These are phyloP conservation scores for Gallinago paraguaiae DNA, from an alignment of 2,113 vertebrate species.

Conservation along the genomic window DNA sequence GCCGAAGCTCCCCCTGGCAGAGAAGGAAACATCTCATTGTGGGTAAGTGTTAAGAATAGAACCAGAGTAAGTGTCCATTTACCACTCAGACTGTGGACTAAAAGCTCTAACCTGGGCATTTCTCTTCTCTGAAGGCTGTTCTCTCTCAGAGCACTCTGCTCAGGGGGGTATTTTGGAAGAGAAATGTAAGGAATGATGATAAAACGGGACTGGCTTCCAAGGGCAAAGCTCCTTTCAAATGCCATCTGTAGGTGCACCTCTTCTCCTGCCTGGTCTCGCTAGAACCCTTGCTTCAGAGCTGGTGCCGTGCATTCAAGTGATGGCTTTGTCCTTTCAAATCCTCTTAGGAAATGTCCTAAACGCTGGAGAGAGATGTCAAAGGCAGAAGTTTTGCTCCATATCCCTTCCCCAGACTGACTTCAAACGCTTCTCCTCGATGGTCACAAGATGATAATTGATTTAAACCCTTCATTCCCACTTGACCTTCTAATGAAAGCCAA, in stretches of 20 bases:
- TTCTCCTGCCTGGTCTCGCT: not conserved
- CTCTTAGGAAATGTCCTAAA: not conserved
- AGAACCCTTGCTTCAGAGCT: not conserved
- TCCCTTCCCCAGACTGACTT: not conserved
- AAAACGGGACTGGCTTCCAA: not conserved
- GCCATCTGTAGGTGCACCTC: not conserved
- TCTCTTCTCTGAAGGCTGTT: not conserved
- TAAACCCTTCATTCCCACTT: not conserved
- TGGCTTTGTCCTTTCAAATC: not conserved
- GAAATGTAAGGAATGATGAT: not conserved
- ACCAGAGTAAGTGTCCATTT: not conserved
- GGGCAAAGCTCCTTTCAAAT: not conserved
- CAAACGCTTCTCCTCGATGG: not conserved
- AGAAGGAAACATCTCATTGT: not conserved
- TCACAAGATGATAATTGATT: constrained; percentile 27
- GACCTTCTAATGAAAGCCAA: not conserved
- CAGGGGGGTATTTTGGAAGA: not conserved
- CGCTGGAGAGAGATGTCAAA: not conserved
- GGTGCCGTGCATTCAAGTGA: not conserved
- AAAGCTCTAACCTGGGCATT: too few relatives aligned
- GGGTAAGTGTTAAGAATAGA: not conserved
- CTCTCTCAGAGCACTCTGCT: not conserved
- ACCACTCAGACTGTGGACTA: not conserved
- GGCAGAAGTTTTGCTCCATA: not conserved
- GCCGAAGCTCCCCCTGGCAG: not conserved